Conservation (phyloP, 2,797 vertebrate genomes). For the Anguilla anguilla region DNA sequence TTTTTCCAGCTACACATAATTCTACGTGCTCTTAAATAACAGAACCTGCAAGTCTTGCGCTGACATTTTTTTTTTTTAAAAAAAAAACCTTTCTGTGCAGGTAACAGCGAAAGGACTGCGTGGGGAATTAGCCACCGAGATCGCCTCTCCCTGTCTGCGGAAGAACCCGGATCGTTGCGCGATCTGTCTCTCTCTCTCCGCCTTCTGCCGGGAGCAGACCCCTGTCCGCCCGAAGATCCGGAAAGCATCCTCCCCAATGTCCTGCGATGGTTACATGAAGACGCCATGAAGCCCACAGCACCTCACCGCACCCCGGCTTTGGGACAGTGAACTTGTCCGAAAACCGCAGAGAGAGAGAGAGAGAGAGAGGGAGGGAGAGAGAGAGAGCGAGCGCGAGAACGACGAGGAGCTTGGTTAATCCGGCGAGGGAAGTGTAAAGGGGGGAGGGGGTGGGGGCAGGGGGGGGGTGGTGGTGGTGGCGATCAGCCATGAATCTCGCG, state of each 20-base stretch:
- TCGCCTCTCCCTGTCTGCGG: slow-evolving; percentile 4
- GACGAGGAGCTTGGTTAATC: too few species aligned
- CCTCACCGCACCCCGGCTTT: slow-evolving; percentile 54
- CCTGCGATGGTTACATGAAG: slow-evolving; percentile 98
- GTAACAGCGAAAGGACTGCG: slow-evolving; percentile 43
- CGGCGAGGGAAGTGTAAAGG: too few species aligned
- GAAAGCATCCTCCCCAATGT: slow-evolving; percentile 57
- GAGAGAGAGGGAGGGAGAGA: slow-evolving; percentile 16
- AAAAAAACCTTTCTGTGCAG: slow-evolving; percentile 52
- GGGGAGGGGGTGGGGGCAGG: background rate
- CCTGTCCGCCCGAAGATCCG: slow-evolving; percentile 29
- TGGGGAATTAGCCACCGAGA: background rate
- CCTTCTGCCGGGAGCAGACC: slow-evolving; percentile 20
- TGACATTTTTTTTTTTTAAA: slow-evolving; percentile 32
- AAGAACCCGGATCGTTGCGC: background rate
- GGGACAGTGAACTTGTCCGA: slow-evolving; percentile 59
- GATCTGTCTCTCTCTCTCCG: background rate
- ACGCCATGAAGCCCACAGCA: slow-evolving; percentile 48
- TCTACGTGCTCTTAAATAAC: slow-evolving; percentile 23
- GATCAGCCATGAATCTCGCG: slow-evolving; percentile 82
- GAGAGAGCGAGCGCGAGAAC: too few species aligned
- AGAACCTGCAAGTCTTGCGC: slow-evolving; percentile 41
- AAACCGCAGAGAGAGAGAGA: background rate
- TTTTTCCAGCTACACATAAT: background rate
- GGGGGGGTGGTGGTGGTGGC: slow-evolving; percentile 59